Evolutionary conservation across 1,140 invertebrate genomes (phyloP).

Genomic region (Helicoverpa armigera): DNA sequence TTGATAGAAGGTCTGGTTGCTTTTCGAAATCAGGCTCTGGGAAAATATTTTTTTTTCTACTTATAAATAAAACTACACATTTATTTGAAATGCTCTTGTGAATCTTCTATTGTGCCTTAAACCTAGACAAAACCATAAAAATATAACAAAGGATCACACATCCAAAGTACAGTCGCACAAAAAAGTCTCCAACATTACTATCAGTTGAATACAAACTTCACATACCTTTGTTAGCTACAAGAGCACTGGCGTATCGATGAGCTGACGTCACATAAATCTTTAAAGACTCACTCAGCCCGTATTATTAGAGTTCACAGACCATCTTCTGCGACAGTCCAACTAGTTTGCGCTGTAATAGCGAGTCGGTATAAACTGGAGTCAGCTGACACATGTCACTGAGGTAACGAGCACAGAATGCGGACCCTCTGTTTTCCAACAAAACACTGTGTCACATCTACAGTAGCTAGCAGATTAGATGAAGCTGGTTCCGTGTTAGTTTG

Average conservation of each 20-base stretch:
- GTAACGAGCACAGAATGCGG: constrained; percentile 63
- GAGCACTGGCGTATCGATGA: constrained; percentile 14
- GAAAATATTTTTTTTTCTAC: too few relatives aligned
- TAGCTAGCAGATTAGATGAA: constrained; percentile 8
- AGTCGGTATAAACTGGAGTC: constrained; percentile 58
- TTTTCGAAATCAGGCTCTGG: too few relatives aligned
- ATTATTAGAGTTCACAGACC: constrained; percentile 39
- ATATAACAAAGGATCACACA: not conserved
- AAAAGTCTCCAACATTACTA: not conserved
- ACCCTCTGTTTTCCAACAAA: constrained; percentile 56
- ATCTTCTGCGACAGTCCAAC: constrained; percentile 42
- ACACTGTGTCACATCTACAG: constrained; percentile 52
- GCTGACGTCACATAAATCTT: constrained; percentile 43
- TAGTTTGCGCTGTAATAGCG: constrained; percentile 38
- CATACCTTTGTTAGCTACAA: constrained; percentile 14
- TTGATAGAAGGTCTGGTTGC: not conserved
- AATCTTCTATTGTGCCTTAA: too few relatives aligned
- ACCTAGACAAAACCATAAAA: too few relatives aligned
- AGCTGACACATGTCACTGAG: constrained; percentile 61
- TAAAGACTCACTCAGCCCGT: constrained; percentile 36
- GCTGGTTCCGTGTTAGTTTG: constrained; percentile 25
- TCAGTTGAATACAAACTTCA: not conserved
- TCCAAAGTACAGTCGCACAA: not conserved
- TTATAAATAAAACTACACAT: too few relatives aligned
- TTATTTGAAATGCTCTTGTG: too few relatives aligned